Base-by-base conservation (phyloP, 92 coral and sea anemone genomes). In the Zoanthus sansibaricus region DNA sequence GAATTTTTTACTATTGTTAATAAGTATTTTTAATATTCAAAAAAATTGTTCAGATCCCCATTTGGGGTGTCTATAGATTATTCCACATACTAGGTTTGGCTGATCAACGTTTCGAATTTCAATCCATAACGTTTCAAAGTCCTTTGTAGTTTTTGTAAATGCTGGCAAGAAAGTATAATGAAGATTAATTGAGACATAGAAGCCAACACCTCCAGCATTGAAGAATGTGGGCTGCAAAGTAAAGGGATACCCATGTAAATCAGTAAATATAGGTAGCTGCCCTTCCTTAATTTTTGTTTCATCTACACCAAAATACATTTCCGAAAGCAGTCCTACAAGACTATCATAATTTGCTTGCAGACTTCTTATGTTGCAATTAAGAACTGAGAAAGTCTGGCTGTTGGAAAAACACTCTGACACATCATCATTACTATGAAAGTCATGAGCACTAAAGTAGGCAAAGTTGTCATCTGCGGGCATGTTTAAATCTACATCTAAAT, bases 381-480 rank as follows among this genome's bases (percentile, higher is more conserved):
- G 31, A 32, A 70, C 78, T 44, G 58, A 37, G 58, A 69, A 64
- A 49, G 58, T 58, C 61, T 83, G 56, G 52, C 74, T 70, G 21
- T 85, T 83, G 67, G 83, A 52, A 71, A 82, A 85, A 86, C 80
- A 78, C 32, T 52, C 76, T 70, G 52, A 49, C 84, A 71, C 82
- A 83, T 88, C 92, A 59, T 82, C 20, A 71, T 64, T 83, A 75
- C 77, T 84, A 25, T 83, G 89, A 84, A 92, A 92, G 66, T 87
- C 92, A 90, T 93, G 90, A 31, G 75, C 73, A 75, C 82, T 58
- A 83, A 83, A 93, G 58, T 92, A 90, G 48, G 88, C 79, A 71
- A 90, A 90, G 84, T 90, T 87, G 42, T 84, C 76, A 78, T 87
- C 86, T 45, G 89, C 66, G 8, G 93, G 90, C 72, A 93, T 71